Evolutionary conservation across 2,888 invertebrate species (phyloP), one percentile per base, ranked within the genome.

Genomic region (Cylloceria caligata): DNA sequence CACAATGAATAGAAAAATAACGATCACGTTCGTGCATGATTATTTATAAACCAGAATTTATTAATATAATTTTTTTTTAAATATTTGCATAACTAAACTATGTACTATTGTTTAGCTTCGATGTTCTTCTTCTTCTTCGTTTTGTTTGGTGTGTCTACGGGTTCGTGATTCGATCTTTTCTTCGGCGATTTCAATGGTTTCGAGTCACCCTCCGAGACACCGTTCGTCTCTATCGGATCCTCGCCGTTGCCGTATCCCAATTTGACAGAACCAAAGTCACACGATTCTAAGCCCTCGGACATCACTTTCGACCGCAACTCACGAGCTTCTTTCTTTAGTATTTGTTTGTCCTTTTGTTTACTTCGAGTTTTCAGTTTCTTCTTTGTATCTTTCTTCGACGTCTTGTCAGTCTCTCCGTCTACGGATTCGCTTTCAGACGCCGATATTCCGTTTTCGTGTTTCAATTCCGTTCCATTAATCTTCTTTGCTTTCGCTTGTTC

Each of bases 241-340:
- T 83, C 78, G 2, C 52, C 67, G 9, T 69, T 47, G 27, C 87
- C 83, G 55, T 88, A 86, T 4, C 78, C 21, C 24, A 89, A 80
- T 49, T 49, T 73, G 36, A 88, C 82, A 57, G 84, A 87, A 82
- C 90, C 90, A 77, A 93, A 93, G n/a, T 90, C 86, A 60, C 92
- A 83, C 21, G 85, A 76, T 73, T 91, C 88, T 1, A 94, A 89
- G 47, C 94, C 94, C 87, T 94, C 92, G 0, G 93, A 93, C 84
- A 94, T 92, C 78, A 93, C 92, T 79, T 93, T 89, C 34, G 93
- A 88, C 60, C 94, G 90, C 74, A 93, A 86, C 80, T 92, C 87
- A 77, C 93, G 93, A 19, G 94, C 90, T 87, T 94, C 93, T 85
- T 94, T 94, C 84, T 94, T 94, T 69, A 93, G 86, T 84, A 93